Evolutionary conservation across 2,888 invertebrate species (phyloP).

Genomic region (Torymus tubicola): DNA sequence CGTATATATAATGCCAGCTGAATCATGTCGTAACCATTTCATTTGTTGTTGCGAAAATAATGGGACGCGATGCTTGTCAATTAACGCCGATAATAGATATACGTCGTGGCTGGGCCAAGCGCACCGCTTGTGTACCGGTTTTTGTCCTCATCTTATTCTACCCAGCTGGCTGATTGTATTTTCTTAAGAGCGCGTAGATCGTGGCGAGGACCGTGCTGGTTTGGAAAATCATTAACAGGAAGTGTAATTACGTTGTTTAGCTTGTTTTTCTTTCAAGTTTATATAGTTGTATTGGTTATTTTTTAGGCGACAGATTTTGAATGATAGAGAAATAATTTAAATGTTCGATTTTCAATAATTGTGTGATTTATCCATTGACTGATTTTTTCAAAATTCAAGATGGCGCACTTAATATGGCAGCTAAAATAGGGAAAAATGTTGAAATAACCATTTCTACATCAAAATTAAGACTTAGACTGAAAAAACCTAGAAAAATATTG

Average conservation of each 20-base stretch:
- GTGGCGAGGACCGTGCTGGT: neutral
- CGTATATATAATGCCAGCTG: neutral
- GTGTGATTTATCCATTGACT: too few relatives aligned
- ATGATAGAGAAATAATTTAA: too few relatives aligned
- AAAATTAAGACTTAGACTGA: too few relatives aligned
- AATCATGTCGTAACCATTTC: conserved; percentile 46
- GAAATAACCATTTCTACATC: too few relatives aligned
- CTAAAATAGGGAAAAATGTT: too few relatives aligned
- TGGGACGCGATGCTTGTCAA: conserved; percentile 37
- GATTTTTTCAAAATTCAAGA: too few relatives aligned
- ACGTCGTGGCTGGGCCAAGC: neutral
- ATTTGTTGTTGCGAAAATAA: conserved; percentile 45
- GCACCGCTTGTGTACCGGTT: neutral
- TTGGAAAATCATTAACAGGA: conserved; percentile 10
- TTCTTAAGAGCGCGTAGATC: conserved; percentile 24
- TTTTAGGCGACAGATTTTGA: too few relatives aligned
- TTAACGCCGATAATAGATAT: conserved; percentile 47
- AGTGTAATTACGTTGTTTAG: neutral
- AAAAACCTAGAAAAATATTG: too few relatives aligned
- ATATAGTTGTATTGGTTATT: too few relatives aligned
- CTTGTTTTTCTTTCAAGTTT: too few relatives aligned
- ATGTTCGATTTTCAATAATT: too few relatives aligned
- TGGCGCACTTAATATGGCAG: too few relatives aligned
- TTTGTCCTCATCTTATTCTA: neutral
- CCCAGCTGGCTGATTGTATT: conserved; percentile 26